Conservation (phyloP, 1,140 invertebrate genomes). For the Anastrepha ludens region DNA sequence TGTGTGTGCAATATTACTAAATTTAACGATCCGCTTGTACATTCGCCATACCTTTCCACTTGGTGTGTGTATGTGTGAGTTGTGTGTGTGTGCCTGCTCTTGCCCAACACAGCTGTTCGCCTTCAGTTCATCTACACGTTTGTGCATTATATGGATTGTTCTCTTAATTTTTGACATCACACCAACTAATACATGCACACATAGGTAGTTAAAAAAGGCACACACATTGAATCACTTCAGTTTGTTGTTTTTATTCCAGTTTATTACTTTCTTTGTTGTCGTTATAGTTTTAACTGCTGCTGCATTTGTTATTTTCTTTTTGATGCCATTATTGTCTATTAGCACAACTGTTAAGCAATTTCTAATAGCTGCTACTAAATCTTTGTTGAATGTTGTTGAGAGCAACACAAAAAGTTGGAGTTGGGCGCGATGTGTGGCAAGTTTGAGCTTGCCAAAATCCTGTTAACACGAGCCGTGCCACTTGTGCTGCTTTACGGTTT, state of each 20-base stretch:
- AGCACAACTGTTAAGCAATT: slow-evolving; percentile 46
- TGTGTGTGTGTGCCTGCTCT: not conserved
- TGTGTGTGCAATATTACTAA: not conserved
- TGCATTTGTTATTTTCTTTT: slow-evolving; percentile 33
- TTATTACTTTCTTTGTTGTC: slow-evolving; percentile 16
- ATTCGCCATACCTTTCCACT: not conserved
- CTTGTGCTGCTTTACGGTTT: not conserved
- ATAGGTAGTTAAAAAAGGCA: not conserved
- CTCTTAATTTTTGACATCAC: slow-evolving; percentile 40
- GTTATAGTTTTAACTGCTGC: slow-evolving; percentile 46
- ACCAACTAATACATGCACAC: not conserved
- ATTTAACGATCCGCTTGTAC: not conserved
- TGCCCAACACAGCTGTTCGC: slow-evolving; percentile 22
- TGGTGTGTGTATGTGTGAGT: not conserved
- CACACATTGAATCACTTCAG: not conserved
- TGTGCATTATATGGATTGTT: not conserved
- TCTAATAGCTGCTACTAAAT: slow-evolving; percentile 21
- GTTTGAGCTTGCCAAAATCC: not conserved
- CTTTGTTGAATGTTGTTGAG: slow-evolving; percentile 1
- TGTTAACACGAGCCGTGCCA: not conserved
- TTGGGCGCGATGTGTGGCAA: not conserved
- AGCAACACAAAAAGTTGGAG: not conserved
- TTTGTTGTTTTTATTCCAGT: not conserved
- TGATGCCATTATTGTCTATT: slow-evolving; percentile 44
- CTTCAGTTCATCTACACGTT: not conserved